phyloP scores from a whole-genome alignment of 1,140 invertebrate genomes.

The Lucilia cuprina region DNA sequence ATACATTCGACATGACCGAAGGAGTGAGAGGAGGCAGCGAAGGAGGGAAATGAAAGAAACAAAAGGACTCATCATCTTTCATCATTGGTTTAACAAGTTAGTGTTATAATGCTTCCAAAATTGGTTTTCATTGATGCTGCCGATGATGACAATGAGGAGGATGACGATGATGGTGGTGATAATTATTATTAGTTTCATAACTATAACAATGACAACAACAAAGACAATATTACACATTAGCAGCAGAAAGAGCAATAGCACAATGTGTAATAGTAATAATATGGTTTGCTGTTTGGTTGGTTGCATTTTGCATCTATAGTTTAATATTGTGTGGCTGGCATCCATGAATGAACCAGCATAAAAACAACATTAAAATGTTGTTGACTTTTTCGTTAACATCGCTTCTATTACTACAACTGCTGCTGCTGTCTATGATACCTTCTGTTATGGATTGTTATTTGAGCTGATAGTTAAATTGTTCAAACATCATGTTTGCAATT shows the following conservation, averaged over 20 bases:
- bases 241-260: background rate
- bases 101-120: background rate
- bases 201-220: background rate
- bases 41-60: too few relatives aligned
- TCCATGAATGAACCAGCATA: background rate
- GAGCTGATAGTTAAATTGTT: background rate
- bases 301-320: background rate
- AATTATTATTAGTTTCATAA: background rate
- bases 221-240: background rate
- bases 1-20: background rate
- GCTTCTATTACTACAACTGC: background rate
- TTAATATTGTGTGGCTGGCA: background rate
- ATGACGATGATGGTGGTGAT: background rate
- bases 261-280: background rate
- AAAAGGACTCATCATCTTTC: background rate
- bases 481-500: slow-evolving; percentile 10
- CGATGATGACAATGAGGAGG: background rate
- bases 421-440: background rate
- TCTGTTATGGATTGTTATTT: background rate
- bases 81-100: background rate
- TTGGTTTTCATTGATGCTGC: background rate
- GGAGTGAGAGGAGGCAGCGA: background rate
- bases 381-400: background rate
- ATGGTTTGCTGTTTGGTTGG: background rate
- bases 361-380: slow-evolving; percentile 4